Evolutionary conservation across 64 coral and sea anemone genomes (phyloP).

Genomic region (Orbicella faveolata): DNA sequence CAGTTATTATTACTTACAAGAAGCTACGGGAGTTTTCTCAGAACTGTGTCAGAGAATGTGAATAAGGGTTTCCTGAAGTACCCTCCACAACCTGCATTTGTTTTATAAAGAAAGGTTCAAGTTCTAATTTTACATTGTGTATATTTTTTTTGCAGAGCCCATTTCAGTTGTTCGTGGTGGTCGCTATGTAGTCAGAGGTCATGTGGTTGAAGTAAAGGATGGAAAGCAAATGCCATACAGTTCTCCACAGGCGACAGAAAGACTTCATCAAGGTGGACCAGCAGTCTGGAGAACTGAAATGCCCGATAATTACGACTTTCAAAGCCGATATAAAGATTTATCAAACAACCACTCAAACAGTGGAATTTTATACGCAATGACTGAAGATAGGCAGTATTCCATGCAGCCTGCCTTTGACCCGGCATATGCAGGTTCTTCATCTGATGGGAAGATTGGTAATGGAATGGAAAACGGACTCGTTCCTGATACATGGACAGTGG

Average conservation of each 20-base stretch:
- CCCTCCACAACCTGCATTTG: no score
- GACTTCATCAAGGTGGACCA: background rate
- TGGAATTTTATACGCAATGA: slow-evolving; percentile 30
- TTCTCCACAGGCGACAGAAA: background rate
- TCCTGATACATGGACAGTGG: background rate
- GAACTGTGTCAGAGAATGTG: no score
- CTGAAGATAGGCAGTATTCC: slow-evolving; percentile 33
- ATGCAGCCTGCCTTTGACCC: background rate
- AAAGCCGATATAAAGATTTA: background rate
- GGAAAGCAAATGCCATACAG: slow-evolving; percentile 37
- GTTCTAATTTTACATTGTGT: no score
- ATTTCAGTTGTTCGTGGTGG: slow-evolving; percentile 40
- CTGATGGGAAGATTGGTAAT: background rate
- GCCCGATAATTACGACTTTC: slow-evolving; percentile 22
- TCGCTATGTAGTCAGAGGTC: slow-evolving; percentile 41
- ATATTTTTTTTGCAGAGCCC: slow-evolving; percentile 31
- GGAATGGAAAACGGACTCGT: background rate
- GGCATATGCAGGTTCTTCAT: background rate
- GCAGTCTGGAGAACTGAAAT: slow-evolving; percentile 13
- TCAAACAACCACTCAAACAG: background rate
- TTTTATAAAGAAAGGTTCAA: no score
- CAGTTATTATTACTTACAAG: no score
- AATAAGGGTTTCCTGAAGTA: no score
- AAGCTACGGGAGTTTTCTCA: no score
- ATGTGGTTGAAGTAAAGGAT: slow-evolving; percentile 60